Base-by-base conservation (phyloP, 1,140 invertebrate genomes). In the Brachionus angularis region DNA sequence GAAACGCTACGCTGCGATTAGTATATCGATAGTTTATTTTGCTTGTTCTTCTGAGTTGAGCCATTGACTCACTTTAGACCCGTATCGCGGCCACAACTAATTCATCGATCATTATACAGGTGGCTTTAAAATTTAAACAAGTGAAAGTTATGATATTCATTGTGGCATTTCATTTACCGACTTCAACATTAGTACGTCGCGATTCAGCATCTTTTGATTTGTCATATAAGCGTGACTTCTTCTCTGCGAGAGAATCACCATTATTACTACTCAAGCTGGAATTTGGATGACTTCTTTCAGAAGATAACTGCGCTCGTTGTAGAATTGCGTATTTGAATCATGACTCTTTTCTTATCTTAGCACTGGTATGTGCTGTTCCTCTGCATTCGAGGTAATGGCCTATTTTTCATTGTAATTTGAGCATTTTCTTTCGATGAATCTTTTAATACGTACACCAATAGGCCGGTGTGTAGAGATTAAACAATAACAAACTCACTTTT, bases 91-190 rank as follows among this genome's bases (percentile, higher is more conserved):
- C 34, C 18, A 34, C 10, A 34, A 55, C 31, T 34, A 55, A n/a
- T 55, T 55, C 34, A 31, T 55, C 52, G 18, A 55, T 55, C n/a
- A 55, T 25, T 29, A 55, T 31, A 18, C 29, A 16, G 34, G 33
- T 55, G 33, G 52, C 33, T 55, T 55, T 55, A 55, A 55, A 55
- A 34, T 55, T 55, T 55, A 34, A 31, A 55, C 52, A 55, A 34
- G 33, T 55, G 21, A 34, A 55, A 18, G 29, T 55, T 18, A 21
- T 34, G 33, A 34, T 16, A 34, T 18, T 55, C 52, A 55, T 55
- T n/a, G n/a, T n/a, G n/a, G n/a, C n/a, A n/a, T n/a, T n/a, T n/a
- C n/a, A n/a, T n/a, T n/a, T n/a, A n/a, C n/a, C n/a, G n/a, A n/a
- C n/a, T n/a, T n/a, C n/a, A n/a, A n/a, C n/a, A n/a, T n/a, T n/a